Conservation (phyloP, 2,113 vertebrate species). For the Pimephales promelas region DNA sequence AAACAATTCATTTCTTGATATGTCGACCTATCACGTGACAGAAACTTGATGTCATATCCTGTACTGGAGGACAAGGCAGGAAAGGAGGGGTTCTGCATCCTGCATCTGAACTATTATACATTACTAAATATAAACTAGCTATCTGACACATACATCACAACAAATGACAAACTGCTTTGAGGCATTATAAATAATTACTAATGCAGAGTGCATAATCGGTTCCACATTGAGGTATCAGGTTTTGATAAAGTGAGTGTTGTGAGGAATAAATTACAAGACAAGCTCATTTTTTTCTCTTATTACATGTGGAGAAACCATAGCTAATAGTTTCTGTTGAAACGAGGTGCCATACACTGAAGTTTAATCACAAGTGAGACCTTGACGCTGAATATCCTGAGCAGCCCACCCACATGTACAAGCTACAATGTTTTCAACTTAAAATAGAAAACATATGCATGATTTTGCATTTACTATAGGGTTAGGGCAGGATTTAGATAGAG, state of each 20-base stretch:
- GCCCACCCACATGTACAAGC: neutral
- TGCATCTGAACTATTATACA: slow-evolving; percentile 59
- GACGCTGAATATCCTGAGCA: neutral
- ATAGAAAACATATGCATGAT: no score
- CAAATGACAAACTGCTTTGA: neutral
- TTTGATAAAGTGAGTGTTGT: neutral
- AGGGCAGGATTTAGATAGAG: no score
- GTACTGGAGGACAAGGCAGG: slow-evolving; percentile 60
- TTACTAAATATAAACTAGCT: slow-evolving; percentile 53
- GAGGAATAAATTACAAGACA: neutral
- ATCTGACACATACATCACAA: neutral
- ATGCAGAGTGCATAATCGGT: neutral
- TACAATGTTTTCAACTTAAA: no score
- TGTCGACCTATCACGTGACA: slow-evolving; percentile 23
- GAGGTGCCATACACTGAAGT: neutral
- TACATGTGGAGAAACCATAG: neutral
- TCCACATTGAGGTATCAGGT: neutral
- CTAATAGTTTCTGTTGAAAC: neutral
- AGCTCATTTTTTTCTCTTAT: neutral
- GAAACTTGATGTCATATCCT: slow-evolving; percentile 65
- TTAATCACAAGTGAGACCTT: neutral
- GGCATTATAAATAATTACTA: neutral
- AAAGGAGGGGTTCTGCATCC: slow-evolving; percentile 65
- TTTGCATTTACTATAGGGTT: no score
- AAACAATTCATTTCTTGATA: slow-evolving; percentile 15